Base-by-base conservation (phyloP, 2,888 invertebrate genomes). In the Spodoptera picta region DNA sequence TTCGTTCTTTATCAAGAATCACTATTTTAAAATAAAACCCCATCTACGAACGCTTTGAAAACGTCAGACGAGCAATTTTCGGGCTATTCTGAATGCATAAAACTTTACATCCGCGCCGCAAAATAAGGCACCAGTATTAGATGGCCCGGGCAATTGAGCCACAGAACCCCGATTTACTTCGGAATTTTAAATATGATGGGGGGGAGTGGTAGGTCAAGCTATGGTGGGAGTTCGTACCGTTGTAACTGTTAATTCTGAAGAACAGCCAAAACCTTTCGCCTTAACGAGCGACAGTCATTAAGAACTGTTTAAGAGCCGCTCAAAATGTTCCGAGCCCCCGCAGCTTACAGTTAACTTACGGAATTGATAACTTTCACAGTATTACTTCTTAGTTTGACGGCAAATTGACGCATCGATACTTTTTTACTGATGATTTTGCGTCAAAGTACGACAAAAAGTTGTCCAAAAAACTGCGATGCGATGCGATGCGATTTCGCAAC, bases 211-310 rank as follows among this genome's bases (percentile, higher is more conserved):
- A 75, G 84, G 58, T 84, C 87, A 72, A n/a, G 31, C 58, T 71
- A 66, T 0, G 46, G n/a, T 84, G 88, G 90, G 64, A 57, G 54
- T 68, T 60, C 49, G 76, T 57, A 77, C 68, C 78, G 87, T 80
- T 86, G 88, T 88, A 85, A 90, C 92, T 90, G 90, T 91, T 91
- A 91, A 92, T 92, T 90, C 86, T 78, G 81, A 90, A 89, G 91
- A 91, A 91, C 91, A 90, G 90, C 86, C 89, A 80, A 91, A 92
- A 91, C 91, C 92, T 91, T 89, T 91, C 88, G 87, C 83, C 88
- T 85, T 89, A 92, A 91, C 91, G 92, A 91, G 90, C 86, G 79
- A 61, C 75, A 84, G 89, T 90, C 89, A 89, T 91, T 91, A 91
- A 89, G 87, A 85, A 87, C 83, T 89, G 89, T 84, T 90, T 90